These are phyloP conservation scores for Phymorhynchus buccinoides DNA, from an alignment of 1,140 invertebrate genomes.

Conservation along the genomic window DNA sequence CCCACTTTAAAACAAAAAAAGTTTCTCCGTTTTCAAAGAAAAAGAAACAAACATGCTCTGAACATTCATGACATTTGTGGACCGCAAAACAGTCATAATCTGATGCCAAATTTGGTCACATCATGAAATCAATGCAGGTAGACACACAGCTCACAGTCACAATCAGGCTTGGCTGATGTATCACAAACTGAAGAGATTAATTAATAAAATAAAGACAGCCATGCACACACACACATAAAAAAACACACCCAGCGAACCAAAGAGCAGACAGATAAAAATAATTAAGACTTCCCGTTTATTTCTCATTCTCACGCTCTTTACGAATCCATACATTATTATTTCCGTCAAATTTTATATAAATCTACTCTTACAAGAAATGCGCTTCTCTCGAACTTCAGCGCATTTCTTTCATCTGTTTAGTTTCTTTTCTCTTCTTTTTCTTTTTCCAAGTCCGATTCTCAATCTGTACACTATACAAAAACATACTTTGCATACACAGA, in stretches of 20 bases:
- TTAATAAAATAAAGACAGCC: not conserved
- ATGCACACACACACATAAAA: not conserved
- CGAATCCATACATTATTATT: not conserved
- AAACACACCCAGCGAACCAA: not conserved
- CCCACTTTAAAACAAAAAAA: not conserved
- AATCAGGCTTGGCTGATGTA: not conserved
- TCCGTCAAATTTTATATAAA: not conserved
- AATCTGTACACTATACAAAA: not conserved
- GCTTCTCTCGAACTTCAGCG: not conserved
- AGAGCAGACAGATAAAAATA: not conserved
- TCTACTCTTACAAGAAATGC: not conserved
- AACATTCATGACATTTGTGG: too few relatives aligned
- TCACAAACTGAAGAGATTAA: not conserved
- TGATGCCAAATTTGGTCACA: not conserved
- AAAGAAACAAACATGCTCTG: not conserved
- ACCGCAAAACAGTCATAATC: not conserved
- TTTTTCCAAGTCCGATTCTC: not conserved
- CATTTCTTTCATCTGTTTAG: not conserved
- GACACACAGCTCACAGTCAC: not conserved
- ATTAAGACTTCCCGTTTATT: not conserved
- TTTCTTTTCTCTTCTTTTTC: not conserved
- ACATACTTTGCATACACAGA: not conserved
- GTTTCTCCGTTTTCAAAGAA: not conserved
- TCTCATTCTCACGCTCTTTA: not conserved
- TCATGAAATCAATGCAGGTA: not conserved